Evolutionary conservation across 2,888 invertebrate species (phyloP).

Genomic region (Conchocele bisecta): DNA sequence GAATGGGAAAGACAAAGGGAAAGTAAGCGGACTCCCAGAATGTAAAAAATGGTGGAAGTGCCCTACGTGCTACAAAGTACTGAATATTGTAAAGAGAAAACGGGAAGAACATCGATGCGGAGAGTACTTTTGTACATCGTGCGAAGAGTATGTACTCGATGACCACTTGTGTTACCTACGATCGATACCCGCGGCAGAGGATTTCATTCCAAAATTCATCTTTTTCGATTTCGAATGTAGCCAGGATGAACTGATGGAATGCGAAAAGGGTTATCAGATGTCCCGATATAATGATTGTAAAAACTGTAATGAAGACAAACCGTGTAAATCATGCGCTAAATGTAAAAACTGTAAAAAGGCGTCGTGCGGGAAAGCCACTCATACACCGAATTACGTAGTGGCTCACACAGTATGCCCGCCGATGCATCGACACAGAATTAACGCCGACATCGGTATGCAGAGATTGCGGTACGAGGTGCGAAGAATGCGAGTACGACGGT

Average conservation of each 20-base stretch:
- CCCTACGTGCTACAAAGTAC: conserved; percentile 23
- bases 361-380: conserved; percentile 4
- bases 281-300: conserved; percentile 15
- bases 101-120: conserved; percentile 25
- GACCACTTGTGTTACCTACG: conserved; percentile 29
- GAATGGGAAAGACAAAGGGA: conserved; percentile 16
- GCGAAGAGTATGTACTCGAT: conserved; percentile 15
- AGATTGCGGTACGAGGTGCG: not conserved
- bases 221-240: conserved; percentile 42
- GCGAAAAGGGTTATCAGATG: conserved; percentile 22
- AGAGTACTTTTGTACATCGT: conserved; percentile 20
- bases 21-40: conserved; percentile 12
- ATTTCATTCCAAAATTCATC: conserved; percentile 18
- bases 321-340: not conserved
- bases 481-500: not conserved
- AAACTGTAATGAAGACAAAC: conserved; percentile 14
- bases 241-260: conserved; percentile 21
- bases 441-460: conserved; percentile 4
- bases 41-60: conserved; percentile 37
- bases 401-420: not conserved
- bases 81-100: conserved; percentile 7
- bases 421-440: not conserved
- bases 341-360: not conserved
- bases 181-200: conserved; percentile 6
- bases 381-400: conserved; percentile 8